Evolutionary conservation across 2,797 vertebrate species (phyloP), one percentile per base, ranked within the genome.

Genomic region (Heterohyrax brucei): DNA sequence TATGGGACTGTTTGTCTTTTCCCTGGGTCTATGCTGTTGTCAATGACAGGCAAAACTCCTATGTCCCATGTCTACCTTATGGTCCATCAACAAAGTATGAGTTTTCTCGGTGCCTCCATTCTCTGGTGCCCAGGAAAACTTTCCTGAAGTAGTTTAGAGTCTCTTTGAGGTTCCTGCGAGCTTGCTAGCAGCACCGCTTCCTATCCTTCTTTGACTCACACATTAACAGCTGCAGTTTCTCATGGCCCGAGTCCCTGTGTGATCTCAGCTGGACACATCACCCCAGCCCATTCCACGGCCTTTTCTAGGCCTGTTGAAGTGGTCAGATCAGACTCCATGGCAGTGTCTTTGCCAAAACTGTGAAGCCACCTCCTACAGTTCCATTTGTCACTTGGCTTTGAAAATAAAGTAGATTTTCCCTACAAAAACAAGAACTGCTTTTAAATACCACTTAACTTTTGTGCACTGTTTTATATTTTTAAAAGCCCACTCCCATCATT

Each of bases 141-240:
- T 18, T 30, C 9, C 19, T 3, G 14, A 53, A 82, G 80, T 26
- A 2, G 3, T n/a, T 46, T 12, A 30, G 16, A 90, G 62, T 2
- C 50, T 5, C 44, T 70, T 10, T 44, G 39, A 39, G 46, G 68
- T 46, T 62, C 24, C 19, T 14, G 46, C 18, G 2, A 12, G 30
- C 28, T 39, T n/a, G 30, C 44, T 66, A 80, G 61, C 18, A 21
- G 73, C 46, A 33, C 28, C 10, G 24, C 33, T 70, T 85, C 46
- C n/a, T 66, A 53, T 22, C 21, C 33, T 56, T 26, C 48, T 10
- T 21, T 1, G 39, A 50, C 46, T 7, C 21, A 7, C 9, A 13
- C 12, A 13, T 61, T 44, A 91, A 56, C 83, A 85, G 90, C 90
- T 62, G 28, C 30, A 46, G 64, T n/a, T 72, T 87, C 64, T 97